Evolutionary conservation across 2,888 invertebrate genomes (phyloP), one percentile per base, ranked within the genome.

Genomic region (Drosophila quasianomalipes): DNA sequence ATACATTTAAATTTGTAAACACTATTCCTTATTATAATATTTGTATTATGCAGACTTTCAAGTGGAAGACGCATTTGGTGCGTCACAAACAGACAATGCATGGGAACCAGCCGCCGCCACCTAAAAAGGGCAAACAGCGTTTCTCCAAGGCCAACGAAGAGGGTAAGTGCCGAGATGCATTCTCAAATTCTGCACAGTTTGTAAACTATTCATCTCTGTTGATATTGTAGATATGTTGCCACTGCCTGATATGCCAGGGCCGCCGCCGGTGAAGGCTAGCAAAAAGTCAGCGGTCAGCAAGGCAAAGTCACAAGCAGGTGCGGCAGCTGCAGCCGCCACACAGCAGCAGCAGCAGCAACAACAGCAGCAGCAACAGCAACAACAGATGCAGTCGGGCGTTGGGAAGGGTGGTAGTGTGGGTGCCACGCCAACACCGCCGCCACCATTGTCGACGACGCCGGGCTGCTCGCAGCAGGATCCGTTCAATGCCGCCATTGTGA

Each of bases 11-110:
- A n/a, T n/a, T 19, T 19, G 9, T 9, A 4, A 39, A 9, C 19
- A 19, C 9, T 39, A 39, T 19, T 39, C 9, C 4, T 10, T 12
- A 57, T 28, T 1, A 2, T 1, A 30, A 22, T 4, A 19, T 7
- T 26, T 59, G 44, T 35, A 26, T 1, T 22, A 62, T 58, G 0
- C 39, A 93, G 93, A 93, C 93, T 16, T 93, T 93, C 67, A 93
- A 93, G 70, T 93, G 93, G 92, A 93, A 93, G 80, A 93, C 93
- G 7, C 93, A 93, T 88, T 87, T 93, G 72, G 93, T 93, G 61
- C 92, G 93, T 39, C 93, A 93, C 81, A 93, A 93, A 82, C 93
- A 93, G 79, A 90, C 92, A 0, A 91, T 92, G 59, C 93, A 93
- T 71, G 93, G 92, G 22, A 93, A 93, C 76, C 91, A 92, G 74